phyloP scores from a whole-genome alignment of 2,113 vertebrate genomes.

The Catharus minimus region DNA sequence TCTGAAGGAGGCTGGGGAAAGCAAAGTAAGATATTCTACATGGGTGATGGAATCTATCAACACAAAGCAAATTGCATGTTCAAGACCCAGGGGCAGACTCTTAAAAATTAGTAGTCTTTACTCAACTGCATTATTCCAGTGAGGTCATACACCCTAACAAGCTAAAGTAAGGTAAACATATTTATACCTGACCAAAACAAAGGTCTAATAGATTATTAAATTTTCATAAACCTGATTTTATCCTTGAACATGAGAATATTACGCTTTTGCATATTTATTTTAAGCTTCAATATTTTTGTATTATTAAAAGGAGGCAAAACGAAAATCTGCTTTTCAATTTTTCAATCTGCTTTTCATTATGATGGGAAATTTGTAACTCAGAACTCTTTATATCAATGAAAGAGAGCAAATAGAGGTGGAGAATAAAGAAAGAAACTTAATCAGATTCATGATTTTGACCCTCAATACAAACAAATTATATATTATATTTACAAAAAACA shows the following conservation, averaged over 20 bases:
- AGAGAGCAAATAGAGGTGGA: not conserved
- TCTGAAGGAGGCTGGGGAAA: not conserved
- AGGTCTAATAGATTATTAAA: not conserved
- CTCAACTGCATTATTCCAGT: not conserved
- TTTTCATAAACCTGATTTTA: not conserved
- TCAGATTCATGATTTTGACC: not conserved
- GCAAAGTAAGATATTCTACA: not conserved
- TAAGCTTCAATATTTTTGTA: not conserved
- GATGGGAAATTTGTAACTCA: not conserved
- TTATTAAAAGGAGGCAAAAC: not conserved
- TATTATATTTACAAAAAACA: not conserved
- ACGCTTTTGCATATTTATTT: not conserved
- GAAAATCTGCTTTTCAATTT: not conserved
- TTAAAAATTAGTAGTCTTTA: slow-evolving; percentile 26
- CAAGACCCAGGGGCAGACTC: not conserved
- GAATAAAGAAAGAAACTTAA: not conserved
- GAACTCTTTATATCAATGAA: not conserved
- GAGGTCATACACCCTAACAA: not conserved
- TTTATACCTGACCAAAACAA: not conserved
- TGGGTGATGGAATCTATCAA: not conserved
- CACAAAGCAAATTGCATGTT: slow-evolving; percentile 14
- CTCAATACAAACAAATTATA: not conserved
- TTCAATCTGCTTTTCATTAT: not conserved
- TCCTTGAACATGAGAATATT: not conserved
- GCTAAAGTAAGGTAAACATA: not conserved